Percentiles rank a stretch among this genome's conserved stretches.
These are phyloP conservation scores for Lapara coniferarum DNA, from an alignment of 2,888 invertebrate genomes.

Conservation along the genomic window DNA sequence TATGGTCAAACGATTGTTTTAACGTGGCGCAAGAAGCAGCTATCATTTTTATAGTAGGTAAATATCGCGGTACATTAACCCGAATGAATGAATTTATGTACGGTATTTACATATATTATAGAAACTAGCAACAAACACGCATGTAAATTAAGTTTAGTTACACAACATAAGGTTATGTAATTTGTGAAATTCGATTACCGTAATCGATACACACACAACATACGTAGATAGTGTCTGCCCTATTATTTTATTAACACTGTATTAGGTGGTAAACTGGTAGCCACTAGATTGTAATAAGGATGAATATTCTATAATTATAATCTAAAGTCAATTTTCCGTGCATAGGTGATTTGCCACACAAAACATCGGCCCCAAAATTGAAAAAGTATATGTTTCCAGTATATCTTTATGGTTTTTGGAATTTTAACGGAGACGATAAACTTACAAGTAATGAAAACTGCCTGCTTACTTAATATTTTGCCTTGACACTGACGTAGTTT, in stretches of 20 bases:
- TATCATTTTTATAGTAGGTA: constrained; percentile 22
- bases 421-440: too few species aligned
- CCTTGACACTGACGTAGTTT: too few species aligned
- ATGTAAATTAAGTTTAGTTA: constrained; percentile 28
- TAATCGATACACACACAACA: constrained; percentile 14
- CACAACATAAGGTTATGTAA: constrained; percentile 25
- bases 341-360: too few species aligned
- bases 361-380: too few species aligned
- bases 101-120: constrained; percentile 27
- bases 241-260: background rate
- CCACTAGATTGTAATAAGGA: too few species aligned
- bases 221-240: background rate
- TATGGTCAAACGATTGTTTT: background rate
- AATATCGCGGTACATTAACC: background rate
- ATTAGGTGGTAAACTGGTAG: background rate
- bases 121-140: constrained; percentile 11
- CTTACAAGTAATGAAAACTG: too few species aligned
- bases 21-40: background rate
- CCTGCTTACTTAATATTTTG: too few species aligned
- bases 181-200: constrained; percentile 27
- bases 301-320: too few species aligned
- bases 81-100: constrained; percentile 23
- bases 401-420: too few species aligned
- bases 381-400: too few species aligned
- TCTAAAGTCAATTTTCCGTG: too few species aligned